Conservation (phyloP, 2,113 vertebrate species). For the Hydrolagus affinis region DNA sequence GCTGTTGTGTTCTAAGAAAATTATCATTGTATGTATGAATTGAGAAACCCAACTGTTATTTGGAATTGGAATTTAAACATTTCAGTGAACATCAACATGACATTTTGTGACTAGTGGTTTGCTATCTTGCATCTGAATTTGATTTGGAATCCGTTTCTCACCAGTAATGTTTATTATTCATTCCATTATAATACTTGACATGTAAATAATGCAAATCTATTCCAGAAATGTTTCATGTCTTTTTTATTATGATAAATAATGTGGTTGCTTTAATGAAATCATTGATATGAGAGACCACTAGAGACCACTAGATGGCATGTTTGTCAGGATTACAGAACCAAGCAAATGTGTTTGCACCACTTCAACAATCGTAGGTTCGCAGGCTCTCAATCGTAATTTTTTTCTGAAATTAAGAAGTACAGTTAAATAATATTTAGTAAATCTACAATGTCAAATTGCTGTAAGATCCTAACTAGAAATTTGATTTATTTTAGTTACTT, state of each 20-base stretch:
- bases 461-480: background rate
- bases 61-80: background rate
- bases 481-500: background rate
- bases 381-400: too few relatives aligned
- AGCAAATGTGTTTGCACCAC: background rate
- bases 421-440: too few relatives aligned
- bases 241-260: slow-evolving; percentile 10
- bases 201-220: background rate
- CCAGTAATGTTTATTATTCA: background rate
- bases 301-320: background rate
- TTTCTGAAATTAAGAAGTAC: too few relatives aligned
- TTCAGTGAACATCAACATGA: background rate
- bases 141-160: background rate
- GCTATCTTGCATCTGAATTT: background rate
- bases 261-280: background rate
- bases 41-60: background rate
- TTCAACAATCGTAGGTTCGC: background rate
- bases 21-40: background rate
- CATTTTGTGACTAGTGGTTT: background rate
- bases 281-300: background rate
- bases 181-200: background rate
- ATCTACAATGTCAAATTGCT: too few relatives aligned
- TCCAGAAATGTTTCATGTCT: background rate
- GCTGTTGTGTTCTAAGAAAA: background rate
- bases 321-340: background rate